Evolutionary conservation across 37 sponge, comb jelly and placozoan genomes (phyloP).

Genomic region (Theonella swinhoei): DNA sequence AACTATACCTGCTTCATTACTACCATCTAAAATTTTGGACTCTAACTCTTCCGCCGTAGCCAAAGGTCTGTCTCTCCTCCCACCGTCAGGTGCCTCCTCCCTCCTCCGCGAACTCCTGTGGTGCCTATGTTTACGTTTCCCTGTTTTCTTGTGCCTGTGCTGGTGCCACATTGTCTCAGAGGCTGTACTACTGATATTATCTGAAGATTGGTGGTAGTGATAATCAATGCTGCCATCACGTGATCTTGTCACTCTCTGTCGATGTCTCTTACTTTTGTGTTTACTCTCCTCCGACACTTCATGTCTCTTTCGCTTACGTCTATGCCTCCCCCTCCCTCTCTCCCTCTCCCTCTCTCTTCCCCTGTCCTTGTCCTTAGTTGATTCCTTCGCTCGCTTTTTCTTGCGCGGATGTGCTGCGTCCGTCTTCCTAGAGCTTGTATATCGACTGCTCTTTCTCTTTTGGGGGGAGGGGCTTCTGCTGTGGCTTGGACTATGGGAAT

Average conservation of each 20-base stretch:
- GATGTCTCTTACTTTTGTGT: conserved; percentile 21
- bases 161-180: not conserved
- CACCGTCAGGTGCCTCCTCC: not conserved
- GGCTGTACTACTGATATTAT: not conserved
- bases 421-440: not conserved
- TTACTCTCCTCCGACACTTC: not conserved
- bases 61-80: not conserved
- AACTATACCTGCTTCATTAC: too few relatives aligned
- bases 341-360: conserved; percentile 2
- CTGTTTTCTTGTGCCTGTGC: not conserved
- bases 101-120: not conserved
- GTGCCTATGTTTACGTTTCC: not conserved
- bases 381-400: not conserved
- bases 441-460: not conserved
- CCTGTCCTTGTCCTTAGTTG: conserved; percentile 5
- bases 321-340: not conserved
- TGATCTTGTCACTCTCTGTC: not conserved
- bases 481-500: conserved; percentile 7
- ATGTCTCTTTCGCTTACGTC: not conserved
- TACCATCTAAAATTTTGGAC: too few relatives aligned
- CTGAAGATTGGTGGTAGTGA: not conserved
- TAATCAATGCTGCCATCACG: not conserved
- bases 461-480: not conserved
- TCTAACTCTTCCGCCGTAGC: too few relatives aligned
- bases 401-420: not conserved